phyloP scores from a whole-genome alignment of 2,113 vertebrate species.

The Sceloporus tristichus region DNA sequence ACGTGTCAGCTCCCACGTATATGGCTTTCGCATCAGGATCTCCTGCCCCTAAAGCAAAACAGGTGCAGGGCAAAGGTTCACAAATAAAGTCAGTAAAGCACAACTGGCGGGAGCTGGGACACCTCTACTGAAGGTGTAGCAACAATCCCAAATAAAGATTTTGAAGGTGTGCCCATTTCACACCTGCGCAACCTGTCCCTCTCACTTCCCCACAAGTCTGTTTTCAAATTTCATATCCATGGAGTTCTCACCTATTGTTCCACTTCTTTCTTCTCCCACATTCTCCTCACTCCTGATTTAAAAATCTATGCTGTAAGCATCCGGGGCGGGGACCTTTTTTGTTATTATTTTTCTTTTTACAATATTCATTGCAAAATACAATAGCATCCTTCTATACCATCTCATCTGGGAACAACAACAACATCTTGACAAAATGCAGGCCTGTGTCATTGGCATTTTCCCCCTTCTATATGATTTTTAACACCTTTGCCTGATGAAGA shows the following conservation, averaged over 20 bases:
- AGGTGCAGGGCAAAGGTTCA: not conserved
- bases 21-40: not conserved
- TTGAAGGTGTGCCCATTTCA: not conserved
- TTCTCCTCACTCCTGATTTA: not conserved
- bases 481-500: no score
- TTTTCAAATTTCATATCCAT: not conserved
- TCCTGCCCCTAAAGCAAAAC: not conserved
- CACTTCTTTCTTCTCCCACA: no score
- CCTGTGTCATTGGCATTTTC: no score
- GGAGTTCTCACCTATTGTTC: not conserved
- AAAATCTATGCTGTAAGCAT: not conserved
- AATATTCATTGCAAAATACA: no score
- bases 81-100: not conserved
- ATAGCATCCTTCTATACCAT: no score
- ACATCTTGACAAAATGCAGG: no score
- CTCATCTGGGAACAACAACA: no score
- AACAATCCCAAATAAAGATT: not conserved
- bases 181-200: no score
- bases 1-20: not conserved
- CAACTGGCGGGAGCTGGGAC: no score
- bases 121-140: not conserved
- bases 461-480: no score
- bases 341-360: no score
- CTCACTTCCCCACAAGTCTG: not conserved
- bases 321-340: not conserved